A percentile compares a stretch with the other conserved stretches of the same genome.
Conservation (phyloP, 2,888 invertebrate genomes). For the Campoletis raptor region DNA sequence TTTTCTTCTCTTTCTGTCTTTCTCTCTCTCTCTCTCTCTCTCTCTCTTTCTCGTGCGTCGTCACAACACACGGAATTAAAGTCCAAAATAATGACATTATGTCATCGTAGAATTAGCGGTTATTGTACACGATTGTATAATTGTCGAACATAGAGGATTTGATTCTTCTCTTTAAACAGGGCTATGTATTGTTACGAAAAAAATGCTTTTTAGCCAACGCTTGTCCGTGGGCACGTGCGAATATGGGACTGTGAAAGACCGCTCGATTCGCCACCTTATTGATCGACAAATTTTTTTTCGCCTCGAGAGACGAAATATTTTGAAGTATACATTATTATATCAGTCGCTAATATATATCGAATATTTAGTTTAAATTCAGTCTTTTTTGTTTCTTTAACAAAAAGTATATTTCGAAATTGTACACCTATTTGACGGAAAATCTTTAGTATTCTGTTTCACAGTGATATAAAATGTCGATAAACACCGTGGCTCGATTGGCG, state of each 20-base stretch:
- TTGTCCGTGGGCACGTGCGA: slow-evolving; percentile 26
- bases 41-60: slow-evolving; percentile 32
- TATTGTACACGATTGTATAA: slow-evolving; percentile 30
- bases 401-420: background rate
- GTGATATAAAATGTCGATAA: background rate
- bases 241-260: background rate
- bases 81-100: slow-evolving; percentile 29
- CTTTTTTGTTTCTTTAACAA: background rate
- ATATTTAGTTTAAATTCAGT: background rate
- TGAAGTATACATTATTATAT: background rate
- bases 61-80: slow-evolving; percentile 23
- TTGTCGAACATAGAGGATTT: slow-evolving; percentile 41
- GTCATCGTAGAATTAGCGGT: slow-evolving; percentile 48
- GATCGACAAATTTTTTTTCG: background rate
- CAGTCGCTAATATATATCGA: background rate
- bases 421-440: background rate
- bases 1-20: background rate
- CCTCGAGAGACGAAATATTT: background rate
- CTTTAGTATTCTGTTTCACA: background rate
- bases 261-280: background rate
- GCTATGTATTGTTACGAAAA: slow-evolving; percentile 46
- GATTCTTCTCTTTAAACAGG: slow-evolving; percentile 62
- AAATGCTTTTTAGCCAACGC: slow-evolving; percentile 26
- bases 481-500: background rate
- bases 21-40: slow-evolving; percentile 11